Evolutionary conservation across 2,113 vertebrate species (phyloP), one percentile per base, ranked within the genome.

Genomic region (Morphnarchus princeps): DNA sequence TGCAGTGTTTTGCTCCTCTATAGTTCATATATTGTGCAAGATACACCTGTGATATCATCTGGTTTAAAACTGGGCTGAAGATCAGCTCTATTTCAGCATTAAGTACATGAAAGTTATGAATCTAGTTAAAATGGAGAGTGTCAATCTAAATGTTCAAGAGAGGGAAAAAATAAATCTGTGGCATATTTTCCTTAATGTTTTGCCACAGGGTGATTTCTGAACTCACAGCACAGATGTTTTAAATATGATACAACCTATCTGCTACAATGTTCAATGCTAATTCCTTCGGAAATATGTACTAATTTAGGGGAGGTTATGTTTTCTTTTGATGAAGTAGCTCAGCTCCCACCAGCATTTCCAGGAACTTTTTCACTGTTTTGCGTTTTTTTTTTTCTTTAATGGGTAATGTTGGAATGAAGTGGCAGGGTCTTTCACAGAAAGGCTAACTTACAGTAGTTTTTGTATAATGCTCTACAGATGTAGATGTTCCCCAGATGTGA

Each of bases 401-500:
- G 85, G 54, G 38, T 87, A 96, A 94, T 86, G 87, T 93, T 96
- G 96, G 94, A 94, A 84, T 90, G 92, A 98, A 95, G 74, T 95
- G 72, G 79, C 70, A 86, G 77, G 49, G 88, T 95, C 96, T 95
- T 82, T 71, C 84, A 61, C 88, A 96, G 87, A 92, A 94, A 86
- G 95, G 71, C 93, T 97, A 98, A 96, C 77, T 93, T 95, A 94
- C 95, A 94, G 87, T 97, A 97, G 95, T 93, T 96, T 96, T 84
- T 91, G 71, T 93, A 78, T 97, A 97, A 97, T 97, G 97, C 85
- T 97, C 95, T 96, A 93, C 94, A 97, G 92, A 97, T 97, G 95
- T 97, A 90, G 90, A 94, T 97, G 95, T 97, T 94, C 95, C 97
- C 94, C 97, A 98, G 97, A 98, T 98, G 97, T 98, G 95, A 97